Percentiles rank a stretch among this genome's conserved stretches.
phyloP scores from a whole-genome alignment of 1,140 invertebrate genomes.

The Cydia pomonella region DNA sequence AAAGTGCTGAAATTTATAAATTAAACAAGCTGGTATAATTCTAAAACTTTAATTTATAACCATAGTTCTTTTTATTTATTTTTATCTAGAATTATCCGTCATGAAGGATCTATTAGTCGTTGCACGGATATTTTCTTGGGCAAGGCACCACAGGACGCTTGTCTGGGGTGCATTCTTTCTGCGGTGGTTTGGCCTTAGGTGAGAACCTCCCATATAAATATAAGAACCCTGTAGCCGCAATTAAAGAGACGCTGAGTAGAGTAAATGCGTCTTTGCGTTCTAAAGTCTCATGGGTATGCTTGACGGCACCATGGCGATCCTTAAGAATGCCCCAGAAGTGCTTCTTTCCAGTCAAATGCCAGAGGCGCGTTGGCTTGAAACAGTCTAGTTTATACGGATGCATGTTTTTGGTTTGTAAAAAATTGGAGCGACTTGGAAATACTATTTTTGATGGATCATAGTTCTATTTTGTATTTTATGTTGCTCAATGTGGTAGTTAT shows the following conservation, averaged over 20 bases:
- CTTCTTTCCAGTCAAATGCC: constrained; percentile 53
- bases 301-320: constrained; percentile 33
- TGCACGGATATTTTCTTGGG: not conserved
- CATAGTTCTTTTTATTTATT: not conserved
- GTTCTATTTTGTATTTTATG: not conserved
- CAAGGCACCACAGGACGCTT: not conserved
- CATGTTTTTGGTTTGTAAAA: constrained; percentile 36
- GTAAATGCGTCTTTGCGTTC: not conserved
- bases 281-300: not conserved
- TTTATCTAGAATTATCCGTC: not conserved
- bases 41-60: not conserved
- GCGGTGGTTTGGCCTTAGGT: not conserved
- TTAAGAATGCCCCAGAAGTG: constrained; percentile 45
- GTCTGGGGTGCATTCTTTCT: not conserved
- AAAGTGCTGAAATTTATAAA: not conserved
- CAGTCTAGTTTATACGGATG: constrained; percentile 40
- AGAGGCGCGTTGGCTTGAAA: constrained; percentile 62
- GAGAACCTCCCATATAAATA: not conserved
- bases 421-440: constrained; percentile 24
- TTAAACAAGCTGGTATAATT: not conserved
- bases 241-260: not conserved
- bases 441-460: not conserved
- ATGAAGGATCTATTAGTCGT: not conserved
- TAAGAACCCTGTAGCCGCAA: not conserved
- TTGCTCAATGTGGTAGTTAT: not conserved